Base-by-base conservation (phyloP, 1,140 invertebrate species). In the Cyphomyrmex costatus region DNA sequence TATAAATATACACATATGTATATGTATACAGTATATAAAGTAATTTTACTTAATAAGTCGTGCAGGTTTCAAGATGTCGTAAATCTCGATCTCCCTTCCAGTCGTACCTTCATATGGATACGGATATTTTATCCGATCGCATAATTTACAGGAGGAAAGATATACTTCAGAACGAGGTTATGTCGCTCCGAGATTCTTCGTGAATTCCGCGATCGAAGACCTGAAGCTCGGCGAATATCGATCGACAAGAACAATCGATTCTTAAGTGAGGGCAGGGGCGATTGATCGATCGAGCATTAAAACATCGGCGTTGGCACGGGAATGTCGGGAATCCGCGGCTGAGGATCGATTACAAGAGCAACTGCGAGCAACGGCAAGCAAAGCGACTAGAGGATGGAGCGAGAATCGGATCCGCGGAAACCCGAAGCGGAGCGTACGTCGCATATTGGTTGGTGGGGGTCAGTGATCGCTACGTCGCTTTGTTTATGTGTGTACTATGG, bases 381-480 rank as follows among this genome's bases (percentile, higher is more conserved):
- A 56, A 12, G 36, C 5, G 33, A 12, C 5, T n/a, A n/a, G 36
- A 27, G 63, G 1, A 16, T 5, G 16, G 24, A 27, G 24, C 46
- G 21, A n/a, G 42, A 46, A 7, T 66, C 24, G 46, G 24, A 49
- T 19, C 3, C n/a, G 10, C 33, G n/a, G 8, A 42, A 46, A 14
- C 51, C 33, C n/a, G 19, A 42, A 46, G 21, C 51, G 51, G 4
- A 10, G 2, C 19, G 19, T 27, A 12, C 49, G 12, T 14, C 3
- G 19, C 7, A 42, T 58, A 30, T 78, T 63, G 58, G 51, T 78
- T 63, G 36, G 36, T 24, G 56, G 16, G 36, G 74, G 74, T 78
- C 74, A 78, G 58, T 78, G 74, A 61, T 63, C 74, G 36, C 56
- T 33, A 78, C 16, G 36, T 16, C 6, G 74, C 36, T 78, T 78